Percentiles rank a stretch among this genome's conserved stretches.
These are phyloP conservation scores for Pangasius macronema DNA, from an alignment of 2,797 vertebrate species.

Conservation along the genomic window DNA sequence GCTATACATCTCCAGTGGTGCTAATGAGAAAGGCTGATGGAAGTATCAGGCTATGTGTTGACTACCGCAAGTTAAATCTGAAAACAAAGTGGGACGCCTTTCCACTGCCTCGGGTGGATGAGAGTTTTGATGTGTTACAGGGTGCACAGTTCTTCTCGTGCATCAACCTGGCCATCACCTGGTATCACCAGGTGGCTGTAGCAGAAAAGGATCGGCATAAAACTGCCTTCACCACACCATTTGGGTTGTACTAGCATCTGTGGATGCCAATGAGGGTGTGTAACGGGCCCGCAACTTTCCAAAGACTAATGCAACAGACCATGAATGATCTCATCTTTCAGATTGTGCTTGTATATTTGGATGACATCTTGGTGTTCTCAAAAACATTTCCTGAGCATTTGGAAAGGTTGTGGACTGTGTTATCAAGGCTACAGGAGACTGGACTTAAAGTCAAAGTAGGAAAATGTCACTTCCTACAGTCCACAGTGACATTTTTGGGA, in stretches of 20 bases:
- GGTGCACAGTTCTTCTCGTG: neutral
- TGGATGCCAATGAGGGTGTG: neutral
- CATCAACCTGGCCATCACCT: neutral
- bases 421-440: neutral
- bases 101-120: too few species aligned
- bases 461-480: too few species aligned
- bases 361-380: neutral
- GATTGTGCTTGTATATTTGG: constrained; percentile 18
- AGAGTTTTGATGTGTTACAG: neutral
- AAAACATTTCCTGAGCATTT: constrained; percentile 7
- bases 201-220: neutral
- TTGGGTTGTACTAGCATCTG: neutral
- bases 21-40: too few species aligned
- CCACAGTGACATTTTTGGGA: too few species aligned
- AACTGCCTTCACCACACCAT: neutral
- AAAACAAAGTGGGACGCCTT: too few species aligned
- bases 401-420: neutral
- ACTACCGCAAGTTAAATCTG: too few species aligned
- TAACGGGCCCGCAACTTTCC: neutral
- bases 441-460: too few species aligned
- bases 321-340: constrained; percentile 39
- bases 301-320: constrained; percentile 22
- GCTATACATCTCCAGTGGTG: too few species aligned
- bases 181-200: neutral
- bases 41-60: too few species aligned